Base-by-base conservation (phyloP, 2,888 invertebrate species). In the Yponomeuta evonymella region DNA sequence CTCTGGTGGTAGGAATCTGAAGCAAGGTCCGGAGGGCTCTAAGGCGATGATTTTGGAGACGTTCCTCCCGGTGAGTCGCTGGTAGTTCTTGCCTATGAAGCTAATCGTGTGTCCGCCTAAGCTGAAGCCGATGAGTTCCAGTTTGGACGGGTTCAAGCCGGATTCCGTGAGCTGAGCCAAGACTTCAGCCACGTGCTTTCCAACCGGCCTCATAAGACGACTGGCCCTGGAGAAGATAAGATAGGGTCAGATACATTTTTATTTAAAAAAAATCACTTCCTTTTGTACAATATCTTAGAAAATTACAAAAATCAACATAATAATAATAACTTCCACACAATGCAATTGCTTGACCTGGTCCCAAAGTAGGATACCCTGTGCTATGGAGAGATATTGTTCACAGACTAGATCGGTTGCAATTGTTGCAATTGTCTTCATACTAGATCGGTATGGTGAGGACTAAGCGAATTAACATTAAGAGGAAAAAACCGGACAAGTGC, bases 171-270 rank as follows among this genome's bases (percentile, higher is more conserved):
- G 81, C 23, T 87, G 81, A 10, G 78, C 81, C 1, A 92, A 75
- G 1, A 90, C 76, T 77, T 90, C 87, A 0, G 90, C 89, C 0
- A 90, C 86, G 74, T 87, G 89, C 71, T 83, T 86, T 12, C 91
- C 92, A 0, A 92, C 88, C n/a, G 91, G 89, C 11, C 89, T 84
- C 89, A 90, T 90, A 10, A 92, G 81, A n/a, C 91, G 85, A 8
- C 84, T 79, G 5, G 92, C 88, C 75, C 89, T 89, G 83, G n/a
- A 78, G 43, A 43, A 5, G 67, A 33, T 12, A 36, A 67, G 43
- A n/a, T 15, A 67, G n/a, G 11, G 5, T 23, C 1, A 51, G 12
- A 6, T 23, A n/a, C 64, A 15, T 12, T 58, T 15, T 12, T 15
- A 9, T 15, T 58, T 58, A 1, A 15, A 12, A 58, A 23, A 15